These are phyloP conservation scores for Hypolimnas misippus DNA, from an alignment of 2,888 invertebrate species.

Conservation along the genomic window DNA sequence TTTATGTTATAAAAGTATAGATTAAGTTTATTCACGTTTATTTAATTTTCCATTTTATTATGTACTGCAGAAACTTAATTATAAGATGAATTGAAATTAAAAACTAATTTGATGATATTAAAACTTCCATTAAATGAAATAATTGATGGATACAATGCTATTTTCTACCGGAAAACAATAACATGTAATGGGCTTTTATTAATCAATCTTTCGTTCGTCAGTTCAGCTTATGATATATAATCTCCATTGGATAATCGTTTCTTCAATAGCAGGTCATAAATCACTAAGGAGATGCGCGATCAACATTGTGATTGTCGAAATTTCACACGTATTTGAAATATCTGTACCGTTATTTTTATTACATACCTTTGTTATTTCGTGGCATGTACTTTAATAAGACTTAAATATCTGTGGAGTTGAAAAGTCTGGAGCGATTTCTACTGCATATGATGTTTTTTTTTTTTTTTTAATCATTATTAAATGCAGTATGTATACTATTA, in stretches of 20 bases:
- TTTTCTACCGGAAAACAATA: neutral
- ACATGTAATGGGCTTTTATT: neutral
- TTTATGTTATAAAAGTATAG: too few species aligned
- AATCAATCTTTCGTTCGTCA: neutral
- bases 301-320: slow-evolving; percentile 52
- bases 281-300: slow-evolving; percentile 56
- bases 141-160: neutral
- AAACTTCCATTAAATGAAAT: too few species aligned
- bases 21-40: too few species aligned
- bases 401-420: neutral
- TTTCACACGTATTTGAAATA: slow-evolving; percentile 43
- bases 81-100: too few species aligned
- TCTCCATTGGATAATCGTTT: slow-evolving; percentile 11
- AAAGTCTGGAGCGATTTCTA: too few species aligned
- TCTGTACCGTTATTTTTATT: slow-evolving; percentile 33
- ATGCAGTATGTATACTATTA: too few species aligned
- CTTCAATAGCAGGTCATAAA: slow-evolving; percentile 43
- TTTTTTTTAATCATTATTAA: too few species aligned
- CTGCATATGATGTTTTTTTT: too few species aligned
- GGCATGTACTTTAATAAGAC: neutral
- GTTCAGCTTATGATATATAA: slow-evolving; percentile 3
- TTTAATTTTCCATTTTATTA: too few species aligned
- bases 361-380: slow-evolving; percentile 24
- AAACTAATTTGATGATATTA: too few species aligned
- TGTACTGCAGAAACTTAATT: too few species aligned